Base-by-base conservation (phyloP, 1,140 invertebrate species). In the Riptortus pedestris region DNA sequence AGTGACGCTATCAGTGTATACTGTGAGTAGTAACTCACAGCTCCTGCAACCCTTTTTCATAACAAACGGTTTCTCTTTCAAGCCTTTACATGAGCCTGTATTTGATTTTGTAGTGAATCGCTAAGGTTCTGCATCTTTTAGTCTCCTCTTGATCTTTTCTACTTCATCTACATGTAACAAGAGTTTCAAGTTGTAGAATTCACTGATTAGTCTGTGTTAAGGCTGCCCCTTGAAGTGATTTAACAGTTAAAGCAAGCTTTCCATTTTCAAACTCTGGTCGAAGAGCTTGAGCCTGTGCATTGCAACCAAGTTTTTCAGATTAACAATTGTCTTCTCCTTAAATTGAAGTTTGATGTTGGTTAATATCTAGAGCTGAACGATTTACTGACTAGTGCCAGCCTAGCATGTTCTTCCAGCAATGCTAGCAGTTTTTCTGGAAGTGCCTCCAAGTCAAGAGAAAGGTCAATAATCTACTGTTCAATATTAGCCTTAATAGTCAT, bases 231-330 rank as follows among this genome's bases (percentile, higher is more conserved):
- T 89, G 86, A n/a, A 93, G 72, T 61, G 83, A 86, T 66, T 93
- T 90, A 28, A 94, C 81, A 11, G 88, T 82, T 22, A 85, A 84
- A n/a, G 85, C 79, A 16, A 97, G 78, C 67, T 87, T 81, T 72
- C 91, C 88, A 76, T 95, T 96, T 77, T 96, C 92, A 61, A 96
- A 76, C 77, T 96, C 91, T 31, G 96, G 74, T 75, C 90, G 86
- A 9, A 94, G 76, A 22, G 90, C 86, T 70, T 90, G 77, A 0
- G 85, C 81, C 75, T 93, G 87, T 14, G 91, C 90, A 75, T 91
- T 93, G 68, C 88, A 91, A 4, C 85, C 90, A 43, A 95, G 76
- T 75, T 95, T 90, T 71, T 93, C 90, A 11, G 79, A 81, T 63
- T 96, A 77, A 77, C 90, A 91, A 69, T 90, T 91, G 72, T 91